phyloP scores from a whole-genome alignment of 1,140 invertebrate genomes.

The Plutomurus gul region DNA sequence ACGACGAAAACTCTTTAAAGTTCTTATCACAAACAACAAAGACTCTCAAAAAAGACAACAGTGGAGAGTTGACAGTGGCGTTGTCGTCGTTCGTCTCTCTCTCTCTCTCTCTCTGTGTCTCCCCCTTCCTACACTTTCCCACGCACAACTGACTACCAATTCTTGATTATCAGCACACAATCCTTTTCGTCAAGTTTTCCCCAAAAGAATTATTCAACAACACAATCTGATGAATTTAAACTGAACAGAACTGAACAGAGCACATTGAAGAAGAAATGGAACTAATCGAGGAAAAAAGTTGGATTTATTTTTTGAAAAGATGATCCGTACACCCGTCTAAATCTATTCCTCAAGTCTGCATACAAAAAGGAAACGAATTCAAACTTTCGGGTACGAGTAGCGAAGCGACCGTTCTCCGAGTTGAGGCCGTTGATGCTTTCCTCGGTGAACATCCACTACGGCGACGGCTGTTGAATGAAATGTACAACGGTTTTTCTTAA shows the following conservation, averaged over 20 bases:
- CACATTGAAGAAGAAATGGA: background rate
- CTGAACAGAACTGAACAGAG: background rate
- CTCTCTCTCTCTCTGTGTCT: background rate
- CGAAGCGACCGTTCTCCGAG: too few relatives aligned
- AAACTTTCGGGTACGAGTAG: too few relatives aligned
- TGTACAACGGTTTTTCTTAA: background rate
- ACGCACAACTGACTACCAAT: too few relatives aligned
- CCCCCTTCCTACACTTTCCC: constrained; percentile 21
- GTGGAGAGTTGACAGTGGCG: background rate
- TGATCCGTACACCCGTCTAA: too few relatives aligned
- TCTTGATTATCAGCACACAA: background rate
- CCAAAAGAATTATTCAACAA: background rate
- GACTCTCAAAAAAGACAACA: background rate
- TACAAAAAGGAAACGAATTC: too few relatives aligned
- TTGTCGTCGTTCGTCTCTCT: background rate
- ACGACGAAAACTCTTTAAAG: too few relatives aligned
- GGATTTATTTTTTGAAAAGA: too few relatives aligned
- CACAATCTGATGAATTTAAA: background rate
- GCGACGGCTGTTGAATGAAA: too few relatives aligned
- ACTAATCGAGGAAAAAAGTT: too few relatives aligned
- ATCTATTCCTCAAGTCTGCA: too few relatives aligned
- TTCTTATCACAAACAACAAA: too few relatives aligned
- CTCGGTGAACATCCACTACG: too few relatives aligned
- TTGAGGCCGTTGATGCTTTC: background rate
- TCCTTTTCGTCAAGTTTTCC: background rate